Conservation (phyloP, 2,888 invertebrate species). For the Cephus rjabovi region DNA sequence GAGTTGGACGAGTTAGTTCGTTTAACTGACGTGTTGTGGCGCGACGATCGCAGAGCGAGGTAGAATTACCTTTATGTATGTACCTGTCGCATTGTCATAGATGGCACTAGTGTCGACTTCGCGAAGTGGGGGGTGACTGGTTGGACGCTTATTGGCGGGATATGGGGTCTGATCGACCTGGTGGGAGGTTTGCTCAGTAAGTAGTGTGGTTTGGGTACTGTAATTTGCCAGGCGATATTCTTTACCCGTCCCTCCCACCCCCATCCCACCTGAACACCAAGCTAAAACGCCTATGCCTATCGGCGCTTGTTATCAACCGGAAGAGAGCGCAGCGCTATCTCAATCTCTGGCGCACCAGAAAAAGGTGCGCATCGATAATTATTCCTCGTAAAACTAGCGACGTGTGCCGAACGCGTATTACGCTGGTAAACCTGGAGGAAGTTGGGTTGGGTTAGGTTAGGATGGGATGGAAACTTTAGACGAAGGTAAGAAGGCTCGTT, state of each 20-base stretch:
- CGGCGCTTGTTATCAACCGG: conserved; percentile 56
- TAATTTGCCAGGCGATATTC: conserved; percentile 39
- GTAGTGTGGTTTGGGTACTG: not conserved
- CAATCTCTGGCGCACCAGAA: conserved; percentile 41
- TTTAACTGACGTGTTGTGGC: too few relatives aligned
- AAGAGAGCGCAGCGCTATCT: conserved; percentile 47
- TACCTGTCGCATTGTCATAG: too few relatives aligned
- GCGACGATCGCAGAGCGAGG: not conserved
- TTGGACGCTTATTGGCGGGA: too few relatives aligned
- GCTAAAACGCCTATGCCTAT: conserved; percentile 39
- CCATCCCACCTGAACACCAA: not conserved
- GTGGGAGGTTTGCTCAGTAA: too few relatives aligned
- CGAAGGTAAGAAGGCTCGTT: too few relatives aligned
- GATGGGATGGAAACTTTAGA: too few relatives aligned
- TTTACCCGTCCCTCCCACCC: not conserved
- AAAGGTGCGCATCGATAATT: conserved; percentile 59
- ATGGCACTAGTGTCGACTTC: too few relatives aligned
- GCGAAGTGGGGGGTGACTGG: too few relatives aligned
- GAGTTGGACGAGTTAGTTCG: too few relatives aligned
- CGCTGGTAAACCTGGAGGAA: not conserved
- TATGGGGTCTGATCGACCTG: too few relatives aligned
- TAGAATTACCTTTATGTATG: too few relatives aligned
- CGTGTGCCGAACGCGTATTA: conserved; percentile 33
- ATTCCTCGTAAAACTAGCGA: conserved; percentile 60
- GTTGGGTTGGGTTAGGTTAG: too few relatives aligned